Conservation (phyloP, 2,797 vertebrate genomes). For the Meriones psammophilus region DNA sequence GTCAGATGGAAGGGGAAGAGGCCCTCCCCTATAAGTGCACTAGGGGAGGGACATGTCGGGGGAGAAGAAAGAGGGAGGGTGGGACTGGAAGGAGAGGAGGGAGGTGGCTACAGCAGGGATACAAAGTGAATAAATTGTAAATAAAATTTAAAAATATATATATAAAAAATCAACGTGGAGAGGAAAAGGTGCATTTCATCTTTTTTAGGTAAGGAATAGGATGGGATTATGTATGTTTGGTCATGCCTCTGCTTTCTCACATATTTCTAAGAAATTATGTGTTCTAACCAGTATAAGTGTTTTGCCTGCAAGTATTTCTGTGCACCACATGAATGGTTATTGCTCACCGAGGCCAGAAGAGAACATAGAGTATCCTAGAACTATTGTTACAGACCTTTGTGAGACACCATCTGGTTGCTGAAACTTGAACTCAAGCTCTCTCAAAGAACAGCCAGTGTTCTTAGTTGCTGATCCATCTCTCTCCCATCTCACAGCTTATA, state of each 20-base stretch:
- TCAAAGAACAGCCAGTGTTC: neutral
- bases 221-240: no score
- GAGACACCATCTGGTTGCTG: neutral
- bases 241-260: no score
- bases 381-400: neutral
- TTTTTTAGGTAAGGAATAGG: neutral
- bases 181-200: neutral
- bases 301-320: neutral
- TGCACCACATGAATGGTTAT: neutral
- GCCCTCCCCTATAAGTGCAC: no score
- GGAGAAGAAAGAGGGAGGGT: no score
- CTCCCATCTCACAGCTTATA: neutral
- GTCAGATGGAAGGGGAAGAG: no score
- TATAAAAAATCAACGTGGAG: neutral
- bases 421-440: neutral
- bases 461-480: neutral
- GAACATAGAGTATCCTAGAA: neutral
- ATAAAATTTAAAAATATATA: no score
- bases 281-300: neutral
- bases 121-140: no score
- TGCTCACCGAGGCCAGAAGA: neutral
- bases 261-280: no score
- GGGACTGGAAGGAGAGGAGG: no score
- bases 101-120: no score
- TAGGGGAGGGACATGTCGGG: no score